Evolutionary conservation across 2,113 vertebrate genomes (phyloP).

Genomic region (Cyanoliseus patagonus): DNA sequence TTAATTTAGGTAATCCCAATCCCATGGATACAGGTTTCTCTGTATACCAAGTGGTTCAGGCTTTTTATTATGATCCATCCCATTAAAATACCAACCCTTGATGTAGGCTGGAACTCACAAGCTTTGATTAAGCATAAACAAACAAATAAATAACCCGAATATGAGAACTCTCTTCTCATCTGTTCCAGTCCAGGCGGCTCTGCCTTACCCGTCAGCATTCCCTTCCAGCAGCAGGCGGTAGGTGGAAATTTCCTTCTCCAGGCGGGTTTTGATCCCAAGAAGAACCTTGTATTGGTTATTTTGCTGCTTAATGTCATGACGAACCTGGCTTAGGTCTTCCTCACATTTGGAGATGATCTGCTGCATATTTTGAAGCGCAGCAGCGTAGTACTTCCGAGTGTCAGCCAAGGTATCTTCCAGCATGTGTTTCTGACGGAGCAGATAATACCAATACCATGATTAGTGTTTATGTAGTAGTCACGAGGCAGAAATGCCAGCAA

Average conservation of each 20-base stretch:
- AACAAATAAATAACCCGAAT: constrained; percentile 17
- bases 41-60: not conserved
- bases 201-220: constrained; percentile 79
- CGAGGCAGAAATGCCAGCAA: not conserved
- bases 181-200: not conserved
- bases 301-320: constrained; percentile 84
- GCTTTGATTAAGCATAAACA: constrained; percentile 57
- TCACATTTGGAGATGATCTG: constrained; percentile 79
- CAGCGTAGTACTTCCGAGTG: constrained; percentile 81
- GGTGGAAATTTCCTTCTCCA: constrained; percentile 94
- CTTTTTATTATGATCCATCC: constrained; percentile 25
- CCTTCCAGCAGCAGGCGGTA: constrained; percentile 94
- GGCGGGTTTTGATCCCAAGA: constrained; percentile 92
- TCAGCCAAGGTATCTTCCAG: constrained; percentile 87
- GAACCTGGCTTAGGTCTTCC: constrained; percentile 83
- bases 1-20: constrained; percentile 7
- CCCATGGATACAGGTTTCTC: not conserved
- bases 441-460: not conserved
- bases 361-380: constrained; percentile 86
- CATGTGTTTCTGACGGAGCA: constrained; percentile 83
- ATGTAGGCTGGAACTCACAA: not conserved
- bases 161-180: not conserved
- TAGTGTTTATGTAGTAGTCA: not conserved
- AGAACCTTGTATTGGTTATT: constrained; percentile 86
- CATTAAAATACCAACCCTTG: constrained; percentile 53